Evolutionary conservation across 2,888 invertebrate species (phyloP).

Genomic region (Scelioninae gen. 2): DNA sequence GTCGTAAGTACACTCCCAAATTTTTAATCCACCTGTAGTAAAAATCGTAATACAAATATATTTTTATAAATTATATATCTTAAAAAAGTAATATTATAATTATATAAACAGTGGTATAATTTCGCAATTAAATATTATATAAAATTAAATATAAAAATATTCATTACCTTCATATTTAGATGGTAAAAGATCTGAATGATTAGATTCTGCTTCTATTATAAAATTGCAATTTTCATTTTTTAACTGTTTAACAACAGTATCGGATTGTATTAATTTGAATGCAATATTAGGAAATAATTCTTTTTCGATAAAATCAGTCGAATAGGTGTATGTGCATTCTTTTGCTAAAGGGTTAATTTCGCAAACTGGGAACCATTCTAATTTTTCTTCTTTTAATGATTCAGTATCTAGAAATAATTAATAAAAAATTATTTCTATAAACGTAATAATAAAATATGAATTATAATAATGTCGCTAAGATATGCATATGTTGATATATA

Average conservation of each 20-base stretch:
- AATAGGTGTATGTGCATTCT: constrained; percentile 11
- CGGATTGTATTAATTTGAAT: constrained; percentile 66
- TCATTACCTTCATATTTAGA: constrained; percentile 86
- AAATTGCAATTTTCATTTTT: constrained; percentile 71
- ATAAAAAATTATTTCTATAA: too few species aligned
- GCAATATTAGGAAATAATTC: constrained; percentile 56
- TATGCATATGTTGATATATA: too few species aligned
- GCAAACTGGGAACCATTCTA: constrained; percentile 68
- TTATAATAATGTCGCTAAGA: too few species aligned
- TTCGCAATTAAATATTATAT: not conserved
- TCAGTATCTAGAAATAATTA: too few species aligned
- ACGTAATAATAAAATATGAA: too few species aligned
- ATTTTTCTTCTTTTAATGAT: constrained; percentile 4
- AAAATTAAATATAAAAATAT: constrained; percentile 3
- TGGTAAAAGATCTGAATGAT: constrained; percentile 84
- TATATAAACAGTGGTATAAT: too few species aligned
- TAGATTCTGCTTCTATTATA: constrained; percentile 78
- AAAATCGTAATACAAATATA: not conserved
- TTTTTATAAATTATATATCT: too few species aligned
- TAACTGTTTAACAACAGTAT: constrained; percentile 66
- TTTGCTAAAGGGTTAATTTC: constrained; percentile 63
- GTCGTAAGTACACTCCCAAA: constrained; percentile 96
- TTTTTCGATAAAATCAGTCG: constrained; percentile 60
- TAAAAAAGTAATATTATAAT: too few species aligned
- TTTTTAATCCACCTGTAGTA: constrained; percentile 89